Percentiles rank a stretch among this genome's conserved stretches.
phyloP scores from a whole-genome alignment of 2,888 invertebrate species.

The Yponomeuta malinellus region DNA sequence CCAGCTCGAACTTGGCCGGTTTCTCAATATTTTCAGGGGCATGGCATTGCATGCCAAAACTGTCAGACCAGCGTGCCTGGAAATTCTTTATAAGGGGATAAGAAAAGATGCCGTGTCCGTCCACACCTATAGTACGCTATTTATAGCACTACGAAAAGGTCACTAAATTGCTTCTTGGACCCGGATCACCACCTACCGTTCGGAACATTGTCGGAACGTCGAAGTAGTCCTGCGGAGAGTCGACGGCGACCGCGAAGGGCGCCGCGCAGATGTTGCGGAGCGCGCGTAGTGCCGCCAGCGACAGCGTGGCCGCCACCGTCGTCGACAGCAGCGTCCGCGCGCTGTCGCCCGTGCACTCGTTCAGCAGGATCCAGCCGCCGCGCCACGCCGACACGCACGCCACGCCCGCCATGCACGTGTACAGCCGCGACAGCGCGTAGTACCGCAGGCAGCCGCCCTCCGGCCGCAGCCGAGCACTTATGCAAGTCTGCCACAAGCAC shows the following conservation, averaged over 20 bases:
- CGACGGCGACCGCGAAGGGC: slow-evolving; percentile 86
- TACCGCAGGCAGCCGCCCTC: slow-evolving; percentile 81
- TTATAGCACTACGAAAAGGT: too few species aligned
- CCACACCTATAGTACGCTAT: too few species aligned
- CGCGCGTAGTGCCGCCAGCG: slow-evolving; percentile 81
- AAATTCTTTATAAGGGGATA: too few species aligned
- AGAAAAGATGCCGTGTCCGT: too few species aligned
- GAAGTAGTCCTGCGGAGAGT: slow-evolving; percentile 86
- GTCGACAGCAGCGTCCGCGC: slow-evolving; percentile 77
- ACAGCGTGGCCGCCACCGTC: slow-evolving; percentile 79
- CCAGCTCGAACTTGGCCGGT: too few species aligned
- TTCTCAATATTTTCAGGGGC: too few species aligned
- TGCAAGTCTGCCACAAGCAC: slow-evolving; percentile 79
- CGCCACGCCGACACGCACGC: slow-evolving; percentile 93
- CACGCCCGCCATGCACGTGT: slow-evolving; percentile 84
- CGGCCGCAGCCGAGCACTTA: slow-evolving; percentile 75
- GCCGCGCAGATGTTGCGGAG: slow-evolving; percentile 88
- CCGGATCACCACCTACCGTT: slow-evolving; percentile 77
- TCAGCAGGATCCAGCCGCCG: slow-evolving; percentile 87
- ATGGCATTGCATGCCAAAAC: too few species aligned
- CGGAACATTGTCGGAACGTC: slow-evolving; percentile 90
- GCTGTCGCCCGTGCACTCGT: slow-evolving; percentile 80
- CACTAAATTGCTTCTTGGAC: not conserved
- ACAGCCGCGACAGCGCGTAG: slow-evolving; percentile 82
- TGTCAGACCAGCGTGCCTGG: too few species aligned